These are phyloP conservation scores for Bellardia pandia DNA, from an alignment of 2,888 invertebrate genomes.

Conservation along the genomic window DNA sequence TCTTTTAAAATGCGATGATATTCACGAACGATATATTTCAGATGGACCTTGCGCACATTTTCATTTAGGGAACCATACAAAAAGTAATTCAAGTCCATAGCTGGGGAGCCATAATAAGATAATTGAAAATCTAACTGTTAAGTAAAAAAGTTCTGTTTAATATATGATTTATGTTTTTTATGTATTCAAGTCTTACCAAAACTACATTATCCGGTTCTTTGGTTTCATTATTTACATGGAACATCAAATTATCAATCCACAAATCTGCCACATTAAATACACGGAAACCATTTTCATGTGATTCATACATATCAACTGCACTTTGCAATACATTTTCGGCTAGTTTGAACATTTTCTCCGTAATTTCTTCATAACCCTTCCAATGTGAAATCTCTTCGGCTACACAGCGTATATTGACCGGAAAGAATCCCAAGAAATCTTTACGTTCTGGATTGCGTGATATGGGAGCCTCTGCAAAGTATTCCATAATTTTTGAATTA, in stretches of 20 bases:
- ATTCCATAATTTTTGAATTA: constrained; percentile 80
- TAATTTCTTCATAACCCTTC: constrained; percentile 82
- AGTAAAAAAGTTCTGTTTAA: not conserved
- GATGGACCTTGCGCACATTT: constrained; percentile 81
- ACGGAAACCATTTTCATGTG: constrained; percentile 78
- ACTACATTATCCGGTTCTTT: constrained; percentile 81
- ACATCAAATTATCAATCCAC: constrained; percentile 83
- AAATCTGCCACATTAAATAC: constrained; percentile 83
- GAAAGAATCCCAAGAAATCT: constrained; percentile 82
- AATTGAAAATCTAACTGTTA: constrained; percentile 82
- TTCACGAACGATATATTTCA: constrained; percentile 81
- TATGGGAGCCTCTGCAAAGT: constrained; percentile 81
- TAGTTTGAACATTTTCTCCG: constrained; percentile 82
- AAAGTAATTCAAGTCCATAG: constrained; percentile 83
- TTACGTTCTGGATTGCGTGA: constrained; percentile 82
- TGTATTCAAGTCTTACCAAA: constrained; percentile 77
- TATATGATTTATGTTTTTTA: not conserved
- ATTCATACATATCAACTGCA: constrained; percentile 79
- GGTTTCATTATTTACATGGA: constrained; percentile 80
- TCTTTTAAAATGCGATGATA: constrained; percentile 81
- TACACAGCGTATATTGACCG: constrained; percentile 82
- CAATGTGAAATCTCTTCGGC: constrained; percentile 82
- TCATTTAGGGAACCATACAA: constrained; percentile 82
- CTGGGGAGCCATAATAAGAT: constrained; percentile 82
- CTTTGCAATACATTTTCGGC: constrained; percentile 81